Evolutionary conservation across 2,113 vertebrate genomes (phyloP), one percentile per base, ranked within the genome.

Genomic region (Hemiprocne comata): DNA sequence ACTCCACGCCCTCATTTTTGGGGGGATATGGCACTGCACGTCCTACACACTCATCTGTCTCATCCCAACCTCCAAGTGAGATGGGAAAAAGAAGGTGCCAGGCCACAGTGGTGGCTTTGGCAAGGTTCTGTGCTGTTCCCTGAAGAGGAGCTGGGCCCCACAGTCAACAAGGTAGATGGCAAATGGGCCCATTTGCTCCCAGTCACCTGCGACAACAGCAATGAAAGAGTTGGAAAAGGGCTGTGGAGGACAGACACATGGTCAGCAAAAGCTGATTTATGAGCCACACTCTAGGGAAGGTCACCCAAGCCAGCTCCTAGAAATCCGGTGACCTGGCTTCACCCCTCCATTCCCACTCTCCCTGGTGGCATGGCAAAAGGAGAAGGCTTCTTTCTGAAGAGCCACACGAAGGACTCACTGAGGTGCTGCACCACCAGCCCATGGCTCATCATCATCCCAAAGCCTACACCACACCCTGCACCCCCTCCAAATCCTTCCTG

Each of bases 361-460:
- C 54, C 13, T 9, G n/a, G 46, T 15, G 42, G 28, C 71, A 33
- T 0, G 0, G 58, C 29, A 50, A 53, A 23, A 48, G 48, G 60
- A 66, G 61, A 24, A 17, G 15, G 74, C 20, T 82, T 38, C 75
- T 66, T 40, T 67, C 48, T 13, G 2, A 34, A 33, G 53, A 71
- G n/a, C 46, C n/a, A 21, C 23, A 21, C 2, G 0, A 61, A 62
- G 3, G 23, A 7, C 34, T 72, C 23, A 0, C 19, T 4, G 2
- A 58, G 31, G 65, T 2, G 3, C 71, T 20, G 57, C 29, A 8
- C 18, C 42, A 9, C 21, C 11, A 48, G 34, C 40, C 34, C 19
- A 0, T 0, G 48, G 4, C 12, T 57, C 53, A 9, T 34, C 74
- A 44, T 12, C 90, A 76, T 4, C 69, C 60, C 76, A 67, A 60